Percentiles rank a stretch among this genome's conserved stretches.
Conservation (phyloP, 2,888 invertebrate genomes). For the Branchellion lobata region DNA sequence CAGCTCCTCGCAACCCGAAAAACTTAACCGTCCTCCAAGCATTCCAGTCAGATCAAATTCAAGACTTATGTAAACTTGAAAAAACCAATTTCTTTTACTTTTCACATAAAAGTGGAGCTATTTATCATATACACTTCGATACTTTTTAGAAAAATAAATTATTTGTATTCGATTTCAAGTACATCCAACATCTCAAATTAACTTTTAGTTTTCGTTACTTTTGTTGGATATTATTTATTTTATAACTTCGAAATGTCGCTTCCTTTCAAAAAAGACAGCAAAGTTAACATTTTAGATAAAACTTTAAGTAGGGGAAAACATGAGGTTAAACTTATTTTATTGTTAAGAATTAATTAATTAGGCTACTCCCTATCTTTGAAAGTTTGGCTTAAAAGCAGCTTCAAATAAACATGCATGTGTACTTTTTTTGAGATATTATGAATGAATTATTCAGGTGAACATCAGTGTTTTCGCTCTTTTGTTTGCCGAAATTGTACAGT, state of each 20-base stretch:
- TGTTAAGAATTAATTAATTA: not conserved
- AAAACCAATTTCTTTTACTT: not conserved
- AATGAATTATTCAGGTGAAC: conserved; percentile 65
- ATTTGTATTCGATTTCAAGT: too few relatives aligned
- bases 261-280: conserved; percentile 41
- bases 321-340: conserved; percentile 44
- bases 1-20: conserved; percentile 61
- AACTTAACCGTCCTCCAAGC: conserved; percentile 50
- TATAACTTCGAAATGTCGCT: conserved; percentile 3
- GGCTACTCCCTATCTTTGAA: too few relatives aligned
- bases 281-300: conserved; percentile 50
- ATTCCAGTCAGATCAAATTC: conserved; percentile 32
- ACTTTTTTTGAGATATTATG: not conserved
- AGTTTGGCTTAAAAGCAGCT: too few relatives aligned
- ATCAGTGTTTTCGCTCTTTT: conserved; percentile 87
- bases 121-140: too few relatives aligned
- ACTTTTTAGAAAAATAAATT: too few relatives aligned
- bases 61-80: not conserved
- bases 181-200: too few relatives aligned
- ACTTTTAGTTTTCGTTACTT: too few relatives aligned
- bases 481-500: conserved; percentile 96
- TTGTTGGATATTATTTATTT: too few relatives aligned
- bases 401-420: too few relatives aligned
- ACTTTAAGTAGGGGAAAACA: conserved; percentile 50
- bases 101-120: not conserved